Conservation (phyloP, 2,797 vertebrate genomes). For the Xerus rutilus region DNA sequence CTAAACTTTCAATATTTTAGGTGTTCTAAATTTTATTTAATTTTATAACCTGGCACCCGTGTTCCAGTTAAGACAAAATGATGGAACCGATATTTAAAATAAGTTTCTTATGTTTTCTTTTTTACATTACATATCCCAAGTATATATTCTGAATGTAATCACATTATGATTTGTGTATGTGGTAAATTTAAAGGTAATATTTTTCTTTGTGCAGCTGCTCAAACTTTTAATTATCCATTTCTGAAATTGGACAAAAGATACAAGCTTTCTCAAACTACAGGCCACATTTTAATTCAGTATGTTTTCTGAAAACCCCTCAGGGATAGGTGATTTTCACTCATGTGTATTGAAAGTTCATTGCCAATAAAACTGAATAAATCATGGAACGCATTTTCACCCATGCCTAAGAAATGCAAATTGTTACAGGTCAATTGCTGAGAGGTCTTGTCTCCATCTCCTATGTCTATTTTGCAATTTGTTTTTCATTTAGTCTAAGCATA, state of each 20-base stretch:
- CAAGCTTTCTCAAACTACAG: constrained; percentile 15
- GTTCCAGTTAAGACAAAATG: constrained; percentile 47
- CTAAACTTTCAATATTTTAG: neutral
- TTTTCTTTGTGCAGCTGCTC: neutral
- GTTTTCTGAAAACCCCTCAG: constrained; percentile 50
- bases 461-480: constrained; percentile 51
- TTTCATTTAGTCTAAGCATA: constrained; percentile 64
- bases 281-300: constrained; percentile 50
- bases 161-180: neutral
- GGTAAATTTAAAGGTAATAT: neutral
- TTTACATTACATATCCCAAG: neutral
- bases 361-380: constrained; percentile 65
- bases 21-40: neutral
- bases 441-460: neutral
- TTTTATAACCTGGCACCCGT: neutral
- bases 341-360: constrained; percentile 66
- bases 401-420: constrained; percentile 69
- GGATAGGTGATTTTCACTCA: constrained; percentile 57
- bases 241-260: neutral
- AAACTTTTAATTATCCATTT: constrained; percentile 53
- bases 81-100: neutral
- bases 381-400: constrained; percentile 33
- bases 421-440: constrained; percentile 64
- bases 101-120: neutral
- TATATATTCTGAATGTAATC: constrained; percentile 7